Conservation (phyloP, 2,888 invertebrate species). For the Papilio elwesi region DNA sequence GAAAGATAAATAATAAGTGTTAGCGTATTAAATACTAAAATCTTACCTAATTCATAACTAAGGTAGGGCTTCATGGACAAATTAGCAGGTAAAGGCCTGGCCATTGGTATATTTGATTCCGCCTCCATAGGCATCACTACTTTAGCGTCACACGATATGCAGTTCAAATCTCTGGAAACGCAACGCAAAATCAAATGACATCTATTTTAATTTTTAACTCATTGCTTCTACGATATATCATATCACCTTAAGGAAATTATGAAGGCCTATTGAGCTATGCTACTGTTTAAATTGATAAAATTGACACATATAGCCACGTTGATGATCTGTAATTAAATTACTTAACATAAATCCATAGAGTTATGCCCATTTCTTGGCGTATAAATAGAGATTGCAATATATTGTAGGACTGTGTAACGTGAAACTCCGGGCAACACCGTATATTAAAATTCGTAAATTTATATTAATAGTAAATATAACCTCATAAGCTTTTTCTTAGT, state of each 20-base stretch:
- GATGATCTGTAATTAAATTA: no score
- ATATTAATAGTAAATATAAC: slow-evolving; percentile 53
- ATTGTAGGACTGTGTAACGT: no score
- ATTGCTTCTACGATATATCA: background rate
- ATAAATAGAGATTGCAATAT: no score
- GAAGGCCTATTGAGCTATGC: no score
- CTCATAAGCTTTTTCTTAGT: slow-evolving; percentile 86
- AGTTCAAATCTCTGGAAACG: slow-evolving; percentile 86
- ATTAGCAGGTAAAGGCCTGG: slow-evolving; percentile 82
- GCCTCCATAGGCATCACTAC: slow-evolving; percentile 88
- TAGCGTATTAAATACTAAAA: background rate
- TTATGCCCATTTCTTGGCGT: no score
- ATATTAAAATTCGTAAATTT: background rate
- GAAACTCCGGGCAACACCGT: no score
- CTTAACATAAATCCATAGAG: no score
- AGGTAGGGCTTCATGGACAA: slow-evolving; percentile 88
- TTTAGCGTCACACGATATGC: slow-evolving; percentile 90
- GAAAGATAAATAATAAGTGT: no score
- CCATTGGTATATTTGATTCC: slow-evolving; percentile 70
- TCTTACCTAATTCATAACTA: slow-evolving; percentile 87
- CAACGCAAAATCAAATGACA: slow-evolving; percentile 9
- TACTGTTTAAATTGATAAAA: no score
- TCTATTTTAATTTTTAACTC: background rate
- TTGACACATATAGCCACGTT: no score
- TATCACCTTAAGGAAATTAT: background rate